Percentiles rank a stretch among this genome's conserved stretches.
Conservation (phyloP, 2,888 invertebrate genomes). For the Sinohyriopsis cumingii region DNA sequence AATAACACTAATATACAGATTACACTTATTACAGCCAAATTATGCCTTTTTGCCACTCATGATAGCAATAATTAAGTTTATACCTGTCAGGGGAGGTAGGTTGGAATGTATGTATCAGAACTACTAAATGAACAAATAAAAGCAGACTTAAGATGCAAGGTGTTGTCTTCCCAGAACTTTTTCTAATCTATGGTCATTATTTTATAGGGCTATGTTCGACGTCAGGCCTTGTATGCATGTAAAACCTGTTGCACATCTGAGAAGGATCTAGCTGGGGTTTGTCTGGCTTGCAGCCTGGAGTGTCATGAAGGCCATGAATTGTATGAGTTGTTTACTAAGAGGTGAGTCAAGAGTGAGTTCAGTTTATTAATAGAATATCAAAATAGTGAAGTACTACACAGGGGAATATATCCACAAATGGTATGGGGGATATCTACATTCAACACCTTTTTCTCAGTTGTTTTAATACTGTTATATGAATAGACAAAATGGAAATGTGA, state of each 20-base stretch:
- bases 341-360: constrained; percentile 43
- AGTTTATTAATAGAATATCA: background rate
- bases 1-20: too few relatives aligned
- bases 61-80: too few relatives aligned
- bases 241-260: constrained; percentile 82
- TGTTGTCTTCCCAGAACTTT: too few relatives aligned
- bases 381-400: background rate
- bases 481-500: too few relatives aligned
- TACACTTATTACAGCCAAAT: too few relatives aligned
- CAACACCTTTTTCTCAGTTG: background rate
- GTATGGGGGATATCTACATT: background rate
- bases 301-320: constrained; percentile 98
- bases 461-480: background rate
- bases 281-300: constrained; percentile 92
- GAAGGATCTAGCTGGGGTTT: constrained; percentile 84
- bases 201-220: constrained; percentile 87
- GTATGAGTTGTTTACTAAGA: constrained; percentile 95
- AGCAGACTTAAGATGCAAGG: too few relatives aligned
- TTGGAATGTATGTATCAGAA: too few relatives aligned
- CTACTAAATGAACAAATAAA: too few relatives aligned
- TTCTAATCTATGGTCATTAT: background rate
- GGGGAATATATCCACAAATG: too few relatives aligned
- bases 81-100: too few relatives aligned
- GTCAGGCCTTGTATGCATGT: constrained; percentile 96
- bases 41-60: too few relatives aligned